Conservation (phyloP, 2,797 vertebrate genomes). For the Chaetodon trifasciatus region DNA sequence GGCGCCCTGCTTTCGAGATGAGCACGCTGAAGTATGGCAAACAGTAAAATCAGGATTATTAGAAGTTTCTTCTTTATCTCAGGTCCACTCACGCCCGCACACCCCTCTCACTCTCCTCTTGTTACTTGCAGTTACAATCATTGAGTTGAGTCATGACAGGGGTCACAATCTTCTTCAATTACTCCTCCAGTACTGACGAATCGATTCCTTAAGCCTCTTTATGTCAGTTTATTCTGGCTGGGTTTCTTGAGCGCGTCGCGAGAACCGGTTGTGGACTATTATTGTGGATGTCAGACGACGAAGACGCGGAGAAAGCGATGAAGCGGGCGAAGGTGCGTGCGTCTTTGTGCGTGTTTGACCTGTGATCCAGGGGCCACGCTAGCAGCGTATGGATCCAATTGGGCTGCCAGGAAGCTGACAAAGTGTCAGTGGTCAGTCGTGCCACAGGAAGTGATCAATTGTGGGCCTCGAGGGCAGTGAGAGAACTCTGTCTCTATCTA, state of each 20-base stretch:
- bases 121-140: constrained; percentile 30
- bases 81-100: constrained; percentile 25
- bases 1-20: not conserved
- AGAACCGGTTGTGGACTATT: constrained; percentile 23
- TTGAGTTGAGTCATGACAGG: constrained; percentile 33
- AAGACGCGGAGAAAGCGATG: constrained; percentile 35
- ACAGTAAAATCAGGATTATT: constrained; percentile 3
- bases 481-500: constrained; percentile 77
- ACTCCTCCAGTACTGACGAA: constrained; percentile 36
- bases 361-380: constrained; percentile 72
- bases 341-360: constrained; percentile 71
- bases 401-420: constrained; percentile 83
- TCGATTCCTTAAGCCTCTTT: constrained; percentile 49
- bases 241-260: constrained; percentile 50
- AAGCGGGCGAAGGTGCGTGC: constrained; percentile 42
- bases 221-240: constrained; percentile 32
- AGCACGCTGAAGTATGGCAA: not conserved
- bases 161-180: constrained; percentile 49
- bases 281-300: constrained; percentile 7
- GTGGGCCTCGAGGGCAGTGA: constrained; percentile 75
- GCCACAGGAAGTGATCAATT: constrained; percentile 84
- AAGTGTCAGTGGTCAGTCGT: constrained; percentile 81
- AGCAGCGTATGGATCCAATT: constrained; percentile 84
- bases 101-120: constrained; percentile 20
- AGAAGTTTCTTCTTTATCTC: constrained; percentile 18